Conservation (phyloP, 2,113 vertebrate genomes). For the Aegithalos caudatus region DNA sequence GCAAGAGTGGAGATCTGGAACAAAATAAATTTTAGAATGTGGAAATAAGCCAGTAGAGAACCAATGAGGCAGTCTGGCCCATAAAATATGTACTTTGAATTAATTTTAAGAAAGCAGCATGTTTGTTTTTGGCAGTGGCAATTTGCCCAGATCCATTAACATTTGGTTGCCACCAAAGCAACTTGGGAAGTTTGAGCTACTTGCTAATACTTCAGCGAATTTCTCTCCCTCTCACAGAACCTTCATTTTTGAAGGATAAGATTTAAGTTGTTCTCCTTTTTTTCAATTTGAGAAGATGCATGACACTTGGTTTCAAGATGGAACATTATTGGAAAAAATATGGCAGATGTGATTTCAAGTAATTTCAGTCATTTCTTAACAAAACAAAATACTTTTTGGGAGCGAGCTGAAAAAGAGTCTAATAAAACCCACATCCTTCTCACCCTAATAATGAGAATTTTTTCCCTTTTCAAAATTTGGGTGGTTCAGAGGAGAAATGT, state of each 20-base stretch:
- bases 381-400: neutral
- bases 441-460: neutral
- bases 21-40: neutral
- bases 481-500: neutral
- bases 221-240: neutral
- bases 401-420: fast-evolving
- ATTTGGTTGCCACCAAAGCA: neutral
- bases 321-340: neutral
- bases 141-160: conserved; percentile 5
- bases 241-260: neutral
- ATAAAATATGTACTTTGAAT: neutral
- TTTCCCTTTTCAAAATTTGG: neutral
- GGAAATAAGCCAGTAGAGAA: neutral
- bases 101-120: neutral
- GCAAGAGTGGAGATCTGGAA: neutral
- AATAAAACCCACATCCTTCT: neutral
- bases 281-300: neutral
- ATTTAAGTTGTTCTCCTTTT: neutral
- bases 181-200: neutral
- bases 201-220: neutral
- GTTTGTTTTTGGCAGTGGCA: conserved; percentile 10
- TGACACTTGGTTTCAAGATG: neutral
- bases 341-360: neutral
- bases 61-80: neutral
- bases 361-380: neutral